Base-by-base conservation (phyloP, 1,140 invertebrate species). In the Teleogryllus occipitalis region DNA sequence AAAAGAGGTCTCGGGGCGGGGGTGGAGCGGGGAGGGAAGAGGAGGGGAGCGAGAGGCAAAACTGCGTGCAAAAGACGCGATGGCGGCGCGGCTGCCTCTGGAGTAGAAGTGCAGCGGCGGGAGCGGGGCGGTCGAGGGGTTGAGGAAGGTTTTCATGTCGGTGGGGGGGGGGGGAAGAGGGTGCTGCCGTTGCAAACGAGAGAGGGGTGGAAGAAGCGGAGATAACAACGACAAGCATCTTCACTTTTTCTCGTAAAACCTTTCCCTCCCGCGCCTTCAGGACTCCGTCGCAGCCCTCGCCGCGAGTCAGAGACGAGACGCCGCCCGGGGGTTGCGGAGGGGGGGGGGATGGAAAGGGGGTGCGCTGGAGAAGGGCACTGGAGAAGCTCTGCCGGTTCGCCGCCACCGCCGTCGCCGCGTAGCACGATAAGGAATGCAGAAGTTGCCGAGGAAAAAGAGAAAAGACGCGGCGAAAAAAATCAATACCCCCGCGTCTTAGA, bases 161-260 rank as follows among this genome's bases (percentile, higher is more conserved):
- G 54, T 1, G 18, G 54, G 54, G 7, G 7, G 54, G 54, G 18
- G 54, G 54, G 7, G 7, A 65, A 65, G 18, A 65, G 54, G 18
- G 54, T 7, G 54, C 18, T 65, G 54, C 54, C 18, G 54, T 65
- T 65, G 10, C 10, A 65, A 65, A 65, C 54, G 54, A 65, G 54
- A 65, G 54, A 65, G 10, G 54, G 54, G 54, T 65, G 54, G 54
- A 65, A 65, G 54, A 65, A 65, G 54, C 54, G 54, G 54, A 65
- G 54, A 65, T 65, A 65, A 65, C 54, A 65, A 65, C 54, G 54
- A 65, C 54, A 65, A 65, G 54, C 54, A 65, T 65, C 54, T 65
- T 65, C 54, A 65, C 54, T 65, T 65, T 65, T 65, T 65, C 54
- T 65, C 54, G 54, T 65, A 65, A 65, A 65, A 65, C 18, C 54